A percentile compares a stretch with the other conserved stretches of the same genome.
Conservation (phyloP, 2,797 vertebrate genomes). For the Spheniscus humboldti region DNA sequence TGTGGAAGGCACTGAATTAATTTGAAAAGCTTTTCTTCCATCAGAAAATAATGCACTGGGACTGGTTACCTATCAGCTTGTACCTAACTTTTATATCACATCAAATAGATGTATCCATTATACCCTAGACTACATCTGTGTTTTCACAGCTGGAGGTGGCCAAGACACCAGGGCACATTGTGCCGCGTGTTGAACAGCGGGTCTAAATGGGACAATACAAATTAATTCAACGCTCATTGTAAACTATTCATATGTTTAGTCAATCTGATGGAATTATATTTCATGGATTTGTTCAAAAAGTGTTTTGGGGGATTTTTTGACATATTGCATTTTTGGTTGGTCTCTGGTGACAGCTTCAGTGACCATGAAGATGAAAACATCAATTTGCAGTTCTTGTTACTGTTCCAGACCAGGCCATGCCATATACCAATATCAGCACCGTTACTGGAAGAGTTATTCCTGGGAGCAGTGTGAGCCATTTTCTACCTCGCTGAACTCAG, state of each 20-base stretch:
- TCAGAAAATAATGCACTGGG: background rate
- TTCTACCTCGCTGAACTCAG: background rate
- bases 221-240: background rate
- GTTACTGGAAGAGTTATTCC: background rate
- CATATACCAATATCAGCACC: background rate
- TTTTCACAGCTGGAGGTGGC: background rate
- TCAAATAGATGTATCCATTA: background rate
- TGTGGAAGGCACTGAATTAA: background rate
- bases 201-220: background rate
- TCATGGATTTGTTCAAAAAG: background rate
- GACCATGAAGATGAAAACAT: background rate
- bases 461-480: background rate
- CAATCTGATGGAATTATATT: background rate
- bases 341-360: background rate
- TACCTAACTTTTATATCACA: background rate
- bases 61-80: background rate
- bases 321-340: background rate
- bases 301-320: background rate
- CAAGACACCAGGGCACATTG: background rate
- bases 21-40: background rate
- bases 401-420: background rate
- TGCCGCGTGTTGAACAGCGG: background rate
- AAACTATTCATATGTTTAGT: background rate
- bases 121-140: background rate
- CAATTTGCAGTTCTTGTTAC: background rate